Conservation (phyloP, 2,797 vertebrate genomes). For the Mastacembelus armatus region DNA sequence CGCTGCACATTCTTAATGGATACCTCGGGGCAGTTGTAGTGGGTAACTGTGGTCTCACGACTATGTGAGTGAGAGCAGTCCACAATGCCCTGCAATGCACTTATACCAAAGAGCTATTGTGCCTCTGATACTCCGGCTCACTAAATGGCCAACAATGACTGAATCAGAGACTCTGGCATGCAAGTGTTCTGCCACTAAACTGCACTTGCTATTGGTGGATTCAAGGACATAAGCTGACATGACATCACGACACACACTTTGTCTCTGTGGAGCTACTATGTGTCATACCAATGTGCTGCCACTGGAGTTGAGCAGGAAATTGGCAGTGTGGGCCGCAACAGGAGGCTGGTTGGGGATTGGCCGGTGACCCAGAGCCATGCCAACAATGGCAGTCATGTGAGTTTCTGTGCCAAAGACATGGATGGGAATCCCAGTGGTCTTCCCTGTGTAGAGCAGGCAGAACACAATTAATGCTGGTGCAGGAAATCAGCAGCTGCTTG, state of each 20-base stretch:
- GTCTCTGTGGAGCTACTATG: conserved; percentile 5
- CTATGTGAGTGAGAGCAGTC: conserved; percentile 34
- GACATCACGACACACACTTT: too few relatives aligned
- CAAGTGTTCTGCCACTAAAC: background rate
- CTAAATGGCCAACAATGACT: conserved; percentile 32
- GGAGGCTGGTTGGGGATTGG: conserved; percentile 96
- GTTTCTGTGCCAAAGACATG: conserved; percentile 98
- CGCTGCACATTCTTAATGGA: conserved; percentile 68
- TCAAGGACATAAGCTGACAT: background rate
- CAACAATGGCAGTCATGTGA: conserved; percentile 98
- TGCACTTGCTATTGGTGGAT: background rate
- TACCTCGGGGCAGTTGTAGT: conserved; percentile 46
- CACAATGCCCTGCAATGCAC: conserved; percentile 40
- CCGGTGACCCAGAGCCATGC: conserved; percentile 95
- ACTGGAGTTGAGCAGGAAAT: conserved; percentile 96
- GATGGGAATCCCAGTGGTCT: conserved; percentile 98
- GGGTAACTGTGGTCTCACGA: conserved; percentile 21
- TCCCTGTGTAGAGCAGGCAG: conserved; percentile 80
- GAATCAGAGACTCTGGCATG: conserved; percentile 33
- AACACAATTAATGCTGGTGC: background rate
- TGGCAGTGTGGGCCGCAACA: conserved; percentile 93
- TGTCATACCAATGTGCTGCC: conserved; percentile 89
- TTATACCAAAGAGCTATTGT: conserved; percentile 56
- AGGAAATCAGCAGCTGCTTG: background rate
- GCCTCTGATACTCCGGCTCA: conserved; percentile 45